Evolutionary conservation across 64 coral and sea anemone genomes (phyloP).

Genomic region (Trachythela sp.): DNA sequence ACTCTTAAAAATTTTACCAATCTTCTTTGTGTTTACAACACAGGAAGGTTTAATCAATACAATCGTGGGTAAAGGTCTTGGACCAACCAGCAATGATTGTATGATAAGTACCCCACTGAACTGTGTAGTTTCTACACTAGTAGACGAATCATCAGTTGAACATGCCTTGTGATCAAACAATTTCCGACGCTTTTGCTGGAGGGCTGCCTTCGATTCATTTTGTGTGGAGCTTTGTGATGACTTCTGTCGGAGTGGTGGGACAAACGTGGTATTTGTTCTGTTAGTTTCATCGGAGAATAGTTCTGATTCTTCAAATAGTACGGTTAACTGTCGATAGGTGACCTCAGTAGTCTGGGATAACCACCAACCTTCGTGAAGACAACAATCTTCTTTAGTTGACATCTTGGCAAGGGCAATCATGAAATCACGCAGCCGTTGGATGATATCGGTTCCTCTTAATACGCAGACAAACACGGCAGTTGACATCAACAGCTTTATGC

Average conservation of each 20-base stretch:
- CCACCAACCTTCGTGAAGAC: constrained; percentile 25
- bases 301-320: constrained; percentile 76
- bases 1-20: constrained; percentile 71
- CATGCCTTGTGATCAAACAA: constrained; percentile 7
- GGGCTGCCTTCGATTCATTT: not conserved
- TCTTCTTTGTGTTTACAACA: constrained; percentile 53
- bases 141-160: constrained; percentile 29
- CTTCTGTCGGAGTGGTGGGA: constrained; percentile 55
- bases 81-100: constrained; percentile 61
- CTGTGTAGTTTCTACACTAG: constrained; percentile 40
- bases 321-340: constrained; percentile 80
- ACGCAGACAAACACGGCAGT: constrained; percentile 65
- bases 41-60: constrained; percentile 62
- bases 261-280: constrained; percentile 45
- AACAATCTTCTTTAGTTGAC: constrained; percentile 44
- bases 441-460: constrained; percentile 65
- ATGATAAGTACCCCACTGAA: constrained; percentile 48
- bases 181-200: not conserved
- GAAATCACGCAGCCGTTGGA: constrained; percentile 60
- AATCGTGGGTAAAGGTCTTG: constrained; percentile 61
- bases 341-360: constrained; percentile 68
- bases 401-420: constrained; percentile 39
- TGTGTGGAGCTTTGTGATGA: not conserved
- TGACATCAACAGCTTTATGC: constrained; percentile 61
- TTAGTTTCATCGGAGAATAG: constrained; percentile 66